Base-by-base conservation (phyloP, 2,888 invertebrate genomes). In the Caenorhabditis wallacei region DNA sequence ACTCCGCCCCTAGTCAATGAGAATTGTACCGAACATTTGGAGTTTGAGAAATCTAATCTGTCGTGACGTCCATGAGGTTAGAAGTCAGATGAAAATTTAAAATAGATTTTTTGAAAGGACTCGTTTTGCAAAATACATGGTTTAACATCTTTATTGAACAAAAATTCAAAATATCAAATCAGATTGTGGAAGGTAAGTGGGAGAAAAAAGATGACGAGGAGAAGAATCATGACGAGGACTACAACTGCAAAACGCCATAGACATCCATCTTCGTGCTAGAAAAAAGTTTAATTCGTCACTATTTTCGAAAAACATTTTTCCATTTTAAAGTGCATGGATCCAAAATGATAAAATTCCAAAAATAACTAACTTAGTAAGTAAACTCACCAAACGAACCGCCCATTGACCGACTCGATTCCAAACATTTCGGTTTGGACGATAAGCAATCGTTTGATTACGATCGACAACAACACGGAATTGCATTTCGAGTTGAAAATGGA, bases 181-280 rank as follows among this genome's bases (percentile, higher is more conserved):
- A 74, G 18, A 24, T 57, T 74, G 48, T 74, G 46, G 10, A 74
- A 57, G 16, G 63, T 46, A n/a, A 74, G 74, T 35, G 74, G 74
- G 24, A 74, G 64, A 46, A 66, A 66, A 24, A 74, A 74, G 46
- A 74, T 66, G 46, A 66, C 64, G 37, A 74, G 74, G 4, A 74
- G 74, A 2, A 74, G 64, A 30, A 74, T 24, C 74, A 74, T 64
- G 20, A 74, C 57, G 24, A 74, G 74, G 5, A 74, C 66, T 13
- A 74, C 64, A 8, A 66, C 66, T 13, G 74, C 74, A 24, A 74
- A 74, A 13, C 74, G 63, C 74, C 66, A 74, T n/a, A 74, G 24
- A 24, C 64, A 74, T 2, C 74, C 66, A 30, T 74, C 74, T 16
- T 74, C 48, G 56, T 74, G 74, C 74, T 74, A 30, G 18, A 72